phyloP scores from a whole-genome alignment of 1,140 invertebrate species.

The Euwallacea fornicatus region DNA sequence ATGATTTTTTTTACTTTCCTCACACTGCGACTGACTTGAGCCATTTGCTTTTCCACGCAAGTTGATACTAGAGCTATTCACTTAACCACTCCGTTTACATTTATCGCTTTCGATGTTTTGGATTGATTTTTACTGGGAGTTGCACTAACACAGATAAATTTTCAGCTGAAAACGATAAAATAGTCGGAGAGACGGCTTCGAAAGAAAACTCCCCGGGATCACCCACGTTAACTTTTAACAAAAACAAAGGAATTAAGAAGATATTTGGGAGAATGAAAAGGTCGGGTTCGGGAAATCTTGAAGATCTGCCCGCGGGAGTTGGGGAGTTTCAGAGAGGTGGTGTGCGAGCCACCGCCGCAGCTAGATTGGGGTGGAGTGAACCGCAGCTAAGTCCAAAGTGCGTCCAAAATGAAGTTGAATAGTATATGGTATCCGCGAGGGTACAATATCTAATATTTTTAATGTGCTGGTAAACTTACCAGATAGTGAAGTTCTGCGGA shows the following conservation, averaged over 20 bases:
- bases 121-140: neutral
- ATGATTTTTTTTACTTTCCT: too few relatives aligned
- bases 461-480: too few relatives aligned
- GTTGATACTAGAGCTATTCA: conserved; percentile 25
- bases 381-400: conserved; percentile 44
- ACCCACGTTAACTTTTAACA: conserved; percentile 61
- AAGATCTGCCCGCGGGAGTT: conserved; percentile 61
- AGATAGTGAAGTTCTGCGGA: too few relatives aligned
- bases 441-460: neutral
- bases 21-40: too few relatives aligned
- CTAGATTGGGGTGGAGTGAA: conserved; percentile 71
- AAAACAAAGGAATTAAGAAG: conserved; percentile 62
- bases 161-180: conserved; percentile 70
- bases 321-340: conserved; percentile 71
- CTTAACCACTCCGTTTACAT: neutral
- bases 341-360: conserved; percentile 74
- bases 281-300: conserved; percentile 72
- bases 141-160: neutral
- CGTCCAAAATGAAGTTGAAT: too few relatives aligned
- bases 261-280: conserved; percentile 72
- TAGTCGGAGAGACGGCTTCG: conserved; percentile 56
- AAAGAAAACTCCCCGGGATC: conserved; percentile 53
- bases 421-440: too few relatives aligned
- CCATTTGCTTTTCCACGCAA: neutral
- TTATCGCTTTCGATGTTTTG: too few relatives aligned